Evolutionary conservation across 2,797 vertebrate species (phyloP), one percentile per base, ranked within the genome.

Genomic region (Toxotes lorentzi): DNA sequence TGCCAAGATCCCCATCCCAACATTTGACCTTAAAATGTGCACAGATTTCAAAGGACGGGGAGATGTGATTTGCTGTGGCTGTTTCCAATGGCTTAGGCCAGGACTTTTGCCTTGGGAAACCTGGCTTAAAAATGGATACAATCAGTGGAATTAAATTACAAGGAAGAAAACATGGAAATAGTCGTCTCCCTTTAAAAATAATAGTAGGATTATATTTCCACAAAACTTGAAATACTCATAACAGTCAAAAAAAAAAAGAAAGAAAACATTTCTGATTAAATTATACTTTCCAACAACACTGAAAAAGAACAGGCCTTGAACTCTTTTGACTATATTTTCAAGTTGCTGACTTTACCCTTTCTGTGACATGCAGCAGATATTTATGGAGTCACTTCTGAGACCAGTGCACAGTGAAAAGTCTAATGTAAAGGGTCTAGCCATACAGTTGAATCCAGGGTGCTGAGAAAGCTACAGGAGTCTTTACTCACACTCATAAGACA

Each of bases 351-450:
- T 62, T 67, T 2, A 70, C 72, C n/a, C 2, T 59, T 65, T 83
- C 56, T 35, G 19, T 71, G 80, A 87, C 60, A 61, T 9, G 34
- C 27, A 77, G 74, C 77, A 88, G 82, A 77, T 85, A 81, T 86
- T 83, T 81, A 64, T 64, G 23, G 17, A 82, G 72, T 79, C 57
- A 11, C 10, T 24, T 78, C 43, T 70, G 76, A 86, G 85, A 88
- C 40, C 51, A 30, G 81, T 88, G 86, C 79, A 89, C 80, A 84
- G 75, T 78, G 50, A 89, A 86, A 82, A 79, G 76, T 77, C 62
- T 35, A 65, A 85, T 64, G 78, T 76, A 41, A 64, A 88, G 65
- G 79, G 67, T 77, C 79, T 81, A 72, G 70, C n/a, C 62, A 83
- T 50, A 72, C 68, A 77, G 80, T 47, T 71, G 73, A 83, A 91